Conservation (phyloP, 2,113 vertebrate genomes). For the Myrmecobius fasciatus region DNA sequence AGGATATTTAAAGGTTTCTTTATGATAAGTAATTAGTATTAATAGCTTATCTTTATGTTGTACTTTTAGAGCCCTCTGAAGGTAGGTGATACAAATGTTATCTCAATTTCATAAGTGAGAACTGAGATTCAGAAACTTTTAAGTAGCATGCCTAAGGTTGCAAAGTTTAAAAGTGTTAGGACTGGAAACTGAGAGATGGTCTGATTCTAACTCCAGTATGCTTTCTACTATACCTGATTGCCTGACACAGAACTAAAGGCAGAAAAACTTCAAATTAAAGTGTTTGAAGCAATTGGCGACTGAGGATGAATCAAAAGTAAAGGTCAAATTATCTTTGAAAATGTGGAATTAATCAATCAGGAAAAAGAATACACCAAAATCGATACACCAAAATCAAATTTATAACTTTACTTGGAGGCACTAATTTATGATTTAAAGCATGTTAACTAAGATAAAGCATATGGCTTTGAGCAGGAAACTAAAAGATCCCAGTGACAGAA, state of each 20-base stretch:
- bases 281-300: neutral
- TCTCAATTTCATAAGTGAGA: neutral
- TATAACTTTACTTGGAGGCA: neutral
- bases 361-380: neutral
- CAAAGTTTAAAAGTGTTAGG: neutral
- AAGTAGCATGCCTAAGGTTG: neutral
- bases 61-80: neutral
- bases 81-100: neutral
- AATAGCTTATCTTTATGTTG: slow-evolving; percentile 49
- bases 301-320: neutral
- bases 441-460: neutral
- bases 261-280: neutral
- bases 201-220: neutral
- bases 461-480: neutral
- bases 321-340: neutral
- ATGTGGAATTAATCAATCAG: neutral
- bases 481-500: neutral
- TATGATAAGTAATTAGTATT: slow-evolving; percentile 69
- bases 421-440: neutral
- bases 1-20: slow-evolving; percentile 62
- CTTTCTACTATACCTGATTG: neutral
- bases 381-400: neutral
- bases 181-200: neutral
- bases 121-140: neutral
- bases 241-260: neutral